phyloP scores from a whole-genome alignment of 2,888 invertebrate species.

The Archips xylosteana region DNA sequence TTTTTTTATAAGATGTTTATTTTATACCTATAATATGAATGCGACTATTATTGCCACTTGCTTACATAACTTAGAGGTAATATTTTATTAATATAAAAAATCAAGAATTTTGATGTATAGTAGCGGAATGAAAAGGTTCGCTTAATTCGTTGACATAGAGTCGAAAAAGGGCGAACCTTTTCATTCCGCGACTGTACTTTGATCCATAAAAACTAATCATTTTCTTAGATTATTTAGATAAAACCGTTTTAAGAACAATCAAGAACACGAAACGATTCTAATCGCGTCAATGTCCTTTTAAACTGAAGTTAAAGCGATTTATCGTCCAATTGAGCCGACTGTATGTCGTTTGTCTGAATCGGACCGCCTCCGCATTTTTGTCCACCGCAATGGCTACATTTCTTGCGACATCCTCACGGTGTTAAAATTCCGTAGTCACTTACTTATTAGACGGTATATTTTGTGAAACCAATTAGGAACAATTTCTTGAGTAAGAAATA shows the following conservation, averaged over 20 bases:
- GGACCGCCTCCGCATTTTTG: conserved; percentile 31
- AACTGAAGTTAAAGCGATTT: conserved; percentile 10
- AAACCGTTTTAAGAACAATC: background rate
- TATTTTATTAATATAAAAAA: too few relatives aligned
- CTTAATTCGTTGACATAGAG: too few relatives aligned
- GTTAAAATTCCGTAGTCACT: conserved; percentile 23
- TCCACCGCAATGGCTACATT: conserved; percentile 29
- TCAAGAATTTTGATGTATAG: too few relatives aligned
- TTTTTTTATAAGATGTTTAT: too few relatives aligned
- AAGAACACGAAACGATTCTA: background rate
- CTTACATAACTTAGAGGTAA: too few relatives aligned
- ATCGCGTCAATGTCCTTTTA: conserved; percentile 1
- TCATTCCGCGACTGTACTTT: too few relatives aligned
- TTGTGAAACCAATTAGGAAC: conserved; percentile 1
- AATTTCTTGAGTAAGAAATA: background rate
- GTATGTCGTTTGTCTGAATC: conserved; percentile 12
- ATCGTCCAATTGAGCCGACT: conserved; percentile 9
- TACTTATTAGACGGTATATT: conserved; percentile 18
- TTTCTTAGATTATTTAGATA: too few relatives aligned
- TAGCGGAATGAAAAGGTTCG: too few relatives aligned
- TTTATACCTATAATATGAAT: too few relatives aligned
- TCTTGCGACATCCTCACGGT: conserved; percentile 24
- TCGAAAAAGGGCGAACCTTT: too few relatives aligned
- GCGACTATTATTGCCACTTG: too few relatives aligned
- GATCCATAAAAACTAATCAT: too few relatives aligned